These are phyloP conservation scores for Babylonia areolata DNA, from an alignment of 1,140 invertebrate species.

Conservation along the genomic window DNA sequence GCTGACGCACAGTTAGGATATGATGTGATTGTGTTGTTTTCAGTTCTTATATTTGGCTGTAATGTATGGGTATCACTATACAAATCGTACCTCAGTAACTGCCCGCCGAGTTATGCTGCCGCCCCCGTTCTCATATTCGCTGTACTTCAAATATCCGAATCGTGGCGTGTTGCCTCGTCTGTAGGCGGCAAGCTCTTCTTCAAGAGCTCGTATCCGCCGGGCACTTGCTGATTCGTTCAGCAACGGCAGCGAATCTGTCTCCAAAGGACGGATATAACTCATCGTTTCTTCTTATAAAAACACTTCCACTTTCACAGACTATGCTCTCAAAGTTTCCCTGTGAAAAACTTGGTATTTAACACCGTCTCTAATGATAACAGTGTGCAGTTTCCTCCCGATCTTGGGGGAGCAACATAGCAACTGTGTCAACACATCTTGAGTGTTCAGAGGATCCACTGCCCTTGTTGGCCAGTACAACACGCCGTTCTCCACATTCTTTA, in stretches of 20 bases:
- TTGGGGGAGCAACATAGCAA: slow-evolving; percentile 40
- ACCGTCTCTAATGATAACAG: slow-evolving; percentile 24
- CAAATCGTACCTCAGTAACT: slow-evolving; percentile 34
- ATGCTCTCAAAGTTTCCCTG: neutral
- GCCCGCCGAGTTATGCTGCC: slow-evolving; percentile 38
- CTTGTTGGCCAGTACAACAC: neutral
- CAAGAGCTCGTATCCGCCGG: slow-evolving; percentile 44
- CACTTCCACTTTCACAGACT: neutral
- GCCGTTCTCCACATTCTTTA: neutral
- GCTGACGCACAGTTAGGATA: too few relatives aligned
- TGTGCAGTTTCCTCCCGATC: slow-evolving; percentile 23
- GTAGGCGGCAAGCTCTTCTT: slow-evolving; percentile 45
- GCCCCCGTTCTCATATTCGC: slow-evolving; percentile 12
- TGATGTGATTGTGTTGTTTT: neutral
- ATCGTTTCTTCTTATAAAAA: slow-evolving; percentile 13
- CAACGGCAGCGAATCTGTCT: slow-evolving; percentile 28
- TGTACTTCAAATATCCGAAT: slow-evolving; percentile 2
- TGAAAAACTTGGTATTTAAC: neutral
- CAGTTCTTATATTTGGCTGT: neutral
- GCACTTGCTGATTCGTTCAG: slow-evolving; percentile 40
- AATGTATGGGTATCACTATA: neutral
- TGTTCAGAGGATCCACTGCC: neutral
- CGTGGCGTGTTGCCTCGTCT: slow-evolving; percentile 11
- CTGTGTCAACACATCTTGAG: slow-evolving; percentile 32
- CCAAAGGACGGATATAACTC: slow-evolving; percentile 44